Evolutionary conservation across 2,888 invertebrate species (phyloP), one percentile per base, ranked within the genome.

Genomic region (Cryptophagus acutangulus): DNA sequence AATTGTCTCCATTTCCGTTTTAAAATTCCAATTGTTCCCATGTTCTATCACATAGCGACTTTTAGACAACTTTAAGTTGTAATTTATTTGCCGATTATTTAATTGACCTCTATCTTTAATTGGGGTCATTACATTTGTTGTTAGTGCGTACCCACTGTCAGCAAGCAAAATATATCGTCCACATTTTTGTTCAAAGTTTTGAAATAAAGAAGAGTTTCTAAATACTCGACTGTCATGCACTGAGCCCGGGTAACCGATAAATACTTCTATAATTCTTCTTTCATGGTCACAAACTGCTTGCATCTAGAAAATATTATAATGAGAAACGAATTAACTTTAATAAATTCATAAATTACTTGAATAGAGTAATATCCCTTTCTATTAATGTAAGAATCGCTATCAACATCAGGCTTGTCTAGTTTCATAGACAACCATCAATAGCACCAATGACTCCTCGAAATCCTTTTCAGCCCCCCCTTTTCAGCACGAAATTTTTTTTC

Each of bases 361-460:
- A 41, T 37, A 15, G 41, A 41, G 26, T 41, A 25, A 31, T 30
- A 41, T 20, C 41, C 26, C 14, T 41, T 41, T 16, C 37, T 37
- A 41, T 41, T 41, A 31, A 29, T 36, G 31, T 20, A 41, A 17
- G 35, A 35, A 18, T 31, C n/a, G 13, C 18, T 26, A 31, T 41
- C 36, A n/a, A 29, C 31, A 10, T 8, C 20, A 12, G 37, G 41
- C 26, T 41, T 35, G 14, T 41, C 36, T 12, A 29, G 20, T 18
- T 28, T 29, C n/a, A 41, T 30, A 15, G 41, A 37, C 37, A 41
- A 6, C 41, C 37, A 33, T 41, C 41, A 24, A 41, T 30, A 15
- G 41, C 41, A 36, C 41, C 41, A n/a, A 41, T 16, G 15, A 37
- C 25, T 25, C 33, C 37, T 20, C 36, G 41, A 41, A 41, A 31